A percentile compares a stretch with the other conserved stretches of the same genome.
phyloP scores from a whole-genome alignment of 2,113 vertebrate species.

The Buteo buteo region DNA sequence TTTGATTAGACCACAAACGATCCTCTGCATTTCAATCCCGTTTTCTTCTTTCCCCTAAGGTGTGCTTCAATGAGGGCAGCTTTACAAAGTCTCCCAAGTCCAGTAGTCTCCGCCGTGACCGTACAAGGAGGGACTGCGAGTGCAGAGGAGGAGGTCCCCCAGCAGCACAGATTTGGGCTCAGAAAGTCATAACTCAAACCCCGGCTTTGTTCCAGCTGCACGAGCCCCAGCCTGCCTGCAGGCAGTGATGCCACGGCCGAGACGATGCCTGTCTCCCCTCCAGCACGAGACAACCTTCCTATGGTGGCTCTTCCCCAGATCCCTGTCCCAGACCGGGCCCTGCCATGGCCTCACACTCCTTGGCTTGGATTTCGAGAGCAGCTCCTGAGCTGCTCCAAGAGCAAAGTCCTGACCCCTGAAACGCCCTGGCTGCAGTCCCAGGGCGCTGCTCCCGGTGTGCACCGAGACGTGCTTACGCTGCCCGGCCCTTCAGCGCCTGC shows the following conservation, averaged over 20 bases:
- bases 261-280: not conserved
- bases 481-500: not conserved
- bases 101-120: not conserved
- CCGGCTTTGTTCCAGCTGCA: not conserved
- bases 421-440: not conserved
- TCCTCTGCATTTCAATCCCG: not conserved
- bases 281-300: accelerated
- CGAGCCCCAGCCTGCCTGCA: not conserved
- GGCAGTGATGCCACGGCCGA: not conserved
- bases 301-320: not conserved
- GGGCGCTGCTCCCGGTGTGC: not conserved
- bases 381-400: not conserved
- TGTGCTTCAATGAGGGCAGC: not conserved
- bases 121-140: not conserved
- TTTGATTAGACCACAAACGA: not conserved
- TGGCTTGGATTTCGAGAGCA: not conserved
- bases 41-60: not conserved
- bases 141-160: not conserved
- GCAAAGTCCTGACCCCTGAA: not conserved
- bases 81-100: not conserved
- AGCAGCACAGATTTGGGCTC: not conserved
- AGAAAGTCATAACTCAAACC: not conserved
- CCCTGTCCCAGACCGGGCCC: not conserved
- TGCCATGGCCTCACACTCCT: not conserved
- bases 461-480: accelerated